Base-by-base conservation (phyloP, 2,113 vertebrate genomes). In the Lasiurus cinereus region DNA sequence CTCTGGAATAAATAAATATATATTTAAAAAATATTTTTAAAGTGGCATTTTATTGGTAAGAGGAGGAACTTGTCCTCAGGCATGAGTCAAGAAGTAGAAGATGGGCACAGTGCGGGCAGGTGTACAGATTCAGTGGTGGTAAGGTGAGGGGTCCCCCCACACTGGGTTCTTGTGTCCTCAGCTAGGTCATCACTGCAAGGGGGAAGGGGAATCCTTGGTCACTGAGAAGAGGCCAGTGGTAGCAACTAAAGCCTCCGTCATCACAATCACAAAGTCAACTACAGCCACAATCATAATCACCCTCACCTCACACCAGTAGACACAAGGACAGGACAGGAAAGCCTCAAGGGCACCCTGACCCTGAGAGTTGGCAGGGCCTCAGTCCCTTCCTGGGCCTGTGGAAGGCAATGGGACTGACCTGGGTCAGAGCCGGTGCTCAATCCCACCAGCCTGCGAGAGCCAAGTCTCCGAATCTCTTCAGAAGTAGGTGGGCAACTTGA, bases 401-500 rank as follows among this genome's bases (percentile, higher is more conserved):
- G 72, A 84, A 21, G 29, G 82, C 36, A 19, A 46, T 22, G 36
- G 69, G n/a, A 29, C 66, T 8, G 29, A 29, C 86, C n/a, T 6
- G 0, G 56, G 10, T 66, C 15, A 70, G 50, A 43, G 87, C 6
- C 4, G 2, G 50, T 59, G 22, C 21, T 1, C 1, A n/a, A 52
- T 11, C 76, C 50, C 15, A 48, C 69, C 8, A 9, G 39, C 56
- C 59, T 31, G 5, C 2, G 0, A 56, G 76, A 69, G 54, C 5
- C 0, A 0, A n/a, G 64, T 22, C 56, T 19, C 36, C 0, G n/a
- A 36, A 1, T 46, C 50, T 80, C 72, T 72, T 43, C 67, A 7
- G 16, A 24, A 5, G 29, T 36, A 50, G 33, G 0, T 4, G 8
- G 33, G 50, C 15, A 27, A 64, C 54, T 54, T 43, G 54, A 83